These are phyloP conservation scores for Cerastoderma edule DNA, from an alignment of 2,888 invertebrate species.

Conservation along the genomic window DNA sequence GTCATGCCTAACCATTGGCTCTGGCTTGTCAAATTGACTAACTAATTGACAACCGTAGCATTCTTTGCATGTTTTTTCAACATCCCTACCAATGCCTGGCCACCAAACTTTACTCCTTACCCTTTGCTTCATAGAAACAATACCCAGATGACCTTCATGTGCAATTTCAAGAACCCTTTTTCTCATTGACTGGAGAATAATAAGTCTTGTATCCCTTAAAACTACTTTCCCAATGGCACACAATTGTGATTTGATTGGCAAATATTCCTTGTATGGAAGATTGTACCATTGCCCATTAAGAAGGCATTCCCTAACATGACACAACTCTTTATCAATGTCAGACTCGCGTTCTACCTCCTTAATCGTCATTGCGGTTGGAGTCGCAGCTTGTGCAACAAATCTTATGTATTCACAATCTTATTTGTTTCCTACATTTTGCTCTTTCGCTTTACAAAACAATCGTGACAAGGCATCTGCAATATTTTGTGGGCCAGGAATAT, in stretches of 20 bases:
- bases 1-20: constrained; percentile 33
- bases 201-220: constrained; percentile 5
- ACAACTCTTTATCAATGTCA: constrained; percentile 34
- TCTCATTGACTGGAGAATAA: neutral
- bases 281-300: neutral
- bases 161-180: neutral
- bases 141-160: constrained; percentile 17
- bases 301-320: neutral
- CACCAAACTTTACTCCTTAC: too few species aligned
- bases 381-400: neutral
- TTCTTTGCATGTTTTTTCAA: constrained; percentile 33
- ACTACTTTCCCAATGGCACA: constrained; percentile 23
- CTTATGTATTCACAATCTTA: neutral
- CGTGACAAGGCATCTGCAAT: constrained; percentile 1
- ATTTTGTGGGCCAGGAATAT: neutral
- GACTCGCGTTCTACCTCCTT: neutral
- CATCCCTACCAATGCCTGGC: too few species aligned
- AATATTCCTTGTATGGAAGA: too few species aligned
- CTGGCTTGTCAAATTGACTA: constrained; percentile 21
- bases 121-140: neutral
- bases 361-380: neutral
- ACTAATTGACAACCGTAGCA: constrained; percentile 55
- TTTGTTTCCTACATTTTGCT: neutral
- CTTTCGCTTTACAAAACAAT: neutral
- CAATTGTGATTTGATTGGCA: neutral